Conservation (phyloP, 2,888 invertebrate genomes). For the Mesoligia furuncula region DNA sequence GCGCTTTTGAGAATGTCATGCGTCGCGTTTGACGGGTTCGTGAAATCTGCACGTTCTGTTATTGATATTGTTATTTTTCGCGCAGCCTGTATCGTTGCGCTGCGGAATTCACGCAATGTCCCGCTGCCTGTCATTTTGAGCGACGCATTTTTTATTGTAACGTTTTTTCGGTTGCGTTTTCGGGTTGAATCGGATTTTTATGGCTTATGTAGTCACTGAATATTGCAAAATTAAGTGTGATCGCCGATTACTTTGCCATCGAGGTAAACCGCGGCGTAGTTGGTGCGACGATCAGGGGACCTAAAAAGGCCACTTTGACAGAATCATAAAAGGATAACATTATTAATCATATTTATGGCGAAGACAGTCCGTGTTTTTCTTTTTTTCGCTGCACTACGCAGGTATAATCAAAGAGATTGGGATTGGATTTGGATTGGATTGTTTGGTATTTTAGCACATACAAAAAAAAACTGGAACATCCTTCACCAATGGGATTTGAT, state of each 20-base stretch:
- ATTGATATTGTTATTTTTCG: slow-evolving; percentile 68
- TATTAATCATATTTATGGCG: too few species aligned
- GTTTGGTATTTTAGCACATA: too few species aligned
- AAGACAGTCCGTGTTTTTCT: too few species aligned
- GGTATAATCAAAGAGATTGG: too few species aligned
- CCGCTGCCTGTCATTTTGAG: slow-evolving; percentile 27
- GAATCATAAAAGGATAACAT: too few species aligned
- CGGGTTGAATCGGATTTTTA: background rate
- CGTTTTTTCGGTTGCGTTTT: slow-evolving; percentile 15
- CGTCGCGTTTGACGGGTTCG: slow-evolving; percentile 77
- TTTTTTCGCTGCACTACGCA: too few species aligned
- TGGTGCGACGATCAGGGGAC: background rate
- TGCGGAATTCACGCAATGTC: slow-evolving; percentile 33
- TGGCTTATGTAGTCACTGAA: background rate
- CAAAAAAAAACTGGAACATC: too few species aligned
- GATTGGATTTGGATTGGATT: too few species aligned
- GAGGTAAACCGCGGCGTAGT: background rate
- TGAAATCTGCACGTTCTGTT: slow-evolving; percentile 77
- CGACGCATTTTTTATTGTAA: slow-evolving; percentile 21
- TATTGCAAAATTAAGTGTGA: background rate
- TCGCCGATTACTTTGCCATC: background rate
- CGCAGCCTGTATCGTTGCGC: slow-evolving; percentile 55
- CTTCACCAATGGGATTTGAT: too few species aligned
- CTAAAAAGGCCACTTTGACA: too few species aligned
- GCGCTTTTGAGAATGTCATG: slow-evolving; percentile 79